Conservation (phyloP, 2,888 invertebrate species). For the Drosophila koepferae region DNA sequence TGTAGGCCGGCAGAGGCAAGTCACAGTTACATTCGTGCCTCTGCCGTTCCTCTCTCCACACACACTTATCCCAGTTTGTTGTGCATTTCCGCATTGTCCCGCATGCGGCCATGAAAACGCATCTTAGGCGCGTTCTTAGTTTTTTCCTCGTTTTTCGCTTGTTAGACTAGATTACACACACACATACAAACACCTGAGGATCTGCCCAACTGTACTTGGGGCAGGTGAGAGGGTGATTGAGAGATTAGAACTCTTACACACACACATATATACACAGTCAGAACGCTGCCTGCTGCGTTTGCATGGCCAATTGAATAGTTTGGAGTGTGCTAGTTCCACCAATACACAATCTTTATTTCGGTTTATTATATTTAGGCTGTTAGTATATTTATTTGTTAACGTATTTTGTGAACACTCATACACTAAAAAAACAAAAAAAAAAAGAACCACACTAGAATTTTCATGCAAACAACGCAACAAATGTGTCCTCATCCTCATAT, state of each 20-base stretch:
- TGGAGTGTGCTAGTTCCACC: constrained; percentile 37
- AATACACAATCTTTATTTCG: constrained; percentile 14
- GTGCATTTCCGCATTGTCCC: constrained; percentile 31
- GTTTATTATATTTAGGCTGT: constrained; percentile 53
- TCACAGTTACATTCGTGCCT: neutral
- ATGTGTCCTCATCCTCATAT: constrained; percentile 28
- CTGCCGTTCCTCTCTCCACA: neutral
- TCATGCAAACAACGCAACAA: constrained; percentile 21
- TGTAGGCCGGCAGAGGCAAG: constrained; percentile 9
- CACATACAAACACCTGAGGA: neutral
- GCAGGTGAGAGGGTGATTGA: neutral
- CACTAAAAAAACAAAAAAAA: neutral
- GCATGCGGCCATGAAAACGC: constrained; percentile 57
- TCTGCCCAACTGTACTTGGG: constrained; percentile 40
- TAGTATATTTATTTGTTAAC: constrained; percentile 58
- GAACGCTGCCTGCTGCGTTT: constrained; percentile 47
- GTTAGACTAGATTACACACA: neutral
- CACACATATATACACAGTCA: neutral
- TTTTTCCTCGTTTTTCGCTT: neutral
- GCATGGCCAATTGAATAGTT: constrained; percentile 46
- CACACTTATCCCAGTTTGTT: constrained; percentile 1
- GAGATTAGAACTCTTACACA: neutral
- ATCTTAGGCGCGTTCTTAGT: constrained; percentile 32
- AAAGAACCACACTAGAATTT: neutral
- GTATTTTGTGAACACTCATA: constrained; percentile 20